Evolutionary conservation across 2,797 vertebrate species (phyloP), one percentile per base, ranked within the genome.

Genomic region (Coilia nasus): DNA sequence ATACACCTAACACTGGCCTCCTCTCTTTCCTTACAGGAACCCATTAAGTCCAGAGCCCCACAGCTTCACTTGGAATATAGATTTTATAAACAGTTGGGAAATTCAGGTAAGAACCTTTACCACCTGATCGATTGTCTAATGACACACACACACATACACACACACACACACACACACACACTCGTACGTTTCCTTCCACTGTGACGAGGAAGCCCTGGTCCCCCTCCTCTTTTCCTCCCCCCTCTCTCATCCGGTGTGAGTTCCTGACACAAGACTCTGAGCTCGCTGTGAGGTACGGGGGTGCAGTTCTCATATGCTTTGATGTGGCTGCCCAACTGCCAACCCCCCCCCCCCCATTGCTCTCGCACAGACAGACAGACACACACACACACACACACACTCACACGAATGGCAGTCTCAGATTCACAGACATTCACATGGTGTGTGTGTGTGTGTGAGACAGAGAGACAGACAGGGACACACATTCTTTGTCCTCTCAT

Each of bases 11-110:
- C 82, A 83, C 56, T 15, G 9, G 57, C 64, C 44, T 82, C 31
- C 87, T 19, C 82, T 91, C 57, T 89, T 89, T 60, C 88, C 62
- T 94, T 95, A 86, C 92, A 99, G 98, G 98, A 99, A 95, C 98
- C 98, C 86, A 98, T 99, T 89, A 99, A 99, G 91, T 99, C 98
- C 82, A 94, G 98, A 90, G 98, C 98, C 0, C 98, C 98, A 0
- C 98, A 99, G 93, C 96, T 99, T 88, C 98, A 99, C 92, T 94
- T 99, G 95, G 98, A 99, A 91, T 99, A 99, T 91, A 97, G 98
- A 86, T 99, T 99, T 96, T 99, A 99, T 96, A 99, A 99, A 93
- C 98, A 99, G 95, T 96, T 99, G 86, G 97, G 97, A 93, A 97
- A 95, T 90, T 95, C 98, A 96, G 98, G 98, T 99, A 96, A 82